A percentile compares a stretch with the other conserved stretches of the same genome.
phyloP scores from a whole-genome alignment of 2,888 invertebrate genomes.

The Subacronicta megacephala region DNA sequence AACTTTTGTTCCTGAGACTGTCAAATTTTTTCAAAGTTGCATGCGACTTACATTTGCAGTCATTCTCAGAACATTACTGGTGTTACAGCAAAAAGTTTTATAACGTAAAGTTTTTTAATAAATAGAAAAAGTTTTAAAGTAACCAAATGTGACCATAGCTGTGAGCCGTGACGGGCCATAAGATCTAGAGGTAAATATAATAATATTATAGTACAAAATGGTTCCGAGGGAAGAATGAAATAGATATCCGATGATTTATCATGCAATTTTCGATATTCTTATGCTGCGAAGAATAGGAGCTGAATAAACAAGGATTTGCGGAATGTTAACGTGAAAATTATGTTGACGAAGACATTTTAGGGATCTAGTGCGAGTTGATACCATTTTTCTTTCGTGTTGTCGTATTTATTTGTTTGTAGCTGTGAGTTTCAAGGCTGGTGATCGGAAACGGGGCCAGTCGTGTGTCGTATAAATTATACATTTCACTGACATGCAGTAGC shows the following conservation, averaged over 20 bases:
- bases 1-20: constrained; percentile 79
- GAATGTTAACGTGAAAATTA: constrained; percentile 58
- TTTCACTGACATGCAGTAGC: constrained; percentile 51
- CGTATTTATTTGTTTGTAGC: constrained; percentile 51
- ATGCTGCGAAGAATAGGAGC: constrained; percentile 38
- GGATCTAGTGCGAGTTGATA: constrained; percentile 44
- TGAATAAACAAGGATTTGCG: constrained; percentile 59
- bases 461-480: constrained; percentile 59
- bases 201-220: constrained; percentile 30
- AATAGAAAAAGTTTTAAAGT: constrained; percentile 62
- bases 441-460: constrained; percentile 48
- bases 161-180: constrained; percentile 35
- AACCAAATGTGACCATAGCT: constrained; percentile 55
- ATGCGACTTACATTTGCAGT: constrained; percentile 62
- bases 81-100: constrained; percentile 57
- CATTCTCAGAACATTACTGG: constrained; percentile 69
- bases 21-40: constrained; percentile 55
- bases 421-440: constrained; percentile 49
- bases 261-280: constrained; percentile 36
- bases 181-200: constrained; percentile 55
- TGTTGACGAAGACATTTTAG: constrained; percentile 55
- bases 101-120: constrained; percentile 64
- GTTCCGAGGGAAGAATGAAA: constrained; percentile 39
- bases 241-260: constrained; percentile 50
- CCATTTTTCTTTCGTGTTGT: constrained; percentile 52